phyloP scores from a whole-genome alignment of 2,113 vertebrate species.

The Plotosus lineatus region DNA sequence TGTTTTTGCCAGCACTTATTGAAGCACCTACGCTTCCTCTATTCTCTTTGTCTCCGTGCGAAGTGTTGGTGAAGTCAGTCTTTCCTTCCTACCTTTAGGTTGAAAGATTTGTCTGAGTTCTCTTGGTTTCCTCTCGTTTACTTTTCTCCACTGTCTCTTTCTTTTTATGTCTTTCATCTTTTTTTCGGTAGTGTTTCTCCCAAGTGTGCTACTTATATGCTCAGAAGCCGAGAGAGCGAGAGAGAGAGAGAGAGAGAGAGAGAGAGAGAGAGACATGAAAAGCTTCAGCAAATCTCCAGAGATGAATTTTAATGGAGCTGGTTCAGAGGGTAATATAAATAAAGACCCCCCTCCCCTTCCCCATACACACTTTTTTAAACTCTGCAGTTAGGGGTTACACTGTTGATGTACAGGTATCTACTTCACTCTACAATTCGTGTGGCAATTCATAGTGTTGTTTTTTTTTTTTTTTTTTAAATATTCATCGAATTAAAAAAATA shows the following conservation, averaged over 20 bases:
- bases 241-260: constrained; percentile 21
- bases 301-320: constrained; percentile 66
- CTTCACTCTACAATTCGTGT: too few species aligned
- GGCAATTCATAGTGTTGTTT: too few species aligned
- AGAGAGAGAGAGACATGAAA: constrained; percentile 50
- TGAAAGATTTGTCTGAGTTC: constrained; percentile 15
- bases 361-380: too few species aligned
- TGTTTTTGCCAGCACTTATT: neutral
- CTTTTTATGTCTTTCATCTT: constrained; percentile 22
- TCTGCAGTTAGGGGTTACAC: constrained; percentile 23
- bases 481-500: too few species aligned
- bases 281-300: constrained; percentile 58
- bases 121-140: constrained; percentile 4
- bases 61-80: constrained; percentile 26
- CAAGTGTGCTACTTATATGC: constrained; percentile 27
- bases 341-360: constrained; percentile 14
- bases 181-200: constrained; percentile 15
- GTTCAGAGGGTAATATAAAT: constrained; percentile 35
- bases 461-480: too few species aligned
- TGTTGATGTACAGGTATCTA: constrained; percentile 40
- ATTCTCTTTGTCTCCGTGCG: constrained; percentile 13
- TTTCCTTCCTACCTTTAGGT: constrained; percentile 10
- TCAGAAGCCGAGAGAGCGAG: constrained; percentile 37
- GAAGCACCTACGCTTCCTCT: neutral
- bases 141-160: neutral